These are phyloP conservation scores for Garrulus glandarius DNA, from an alignment of 2,797 vertebrate genomes.

Conservation along the genomic window DNA sequence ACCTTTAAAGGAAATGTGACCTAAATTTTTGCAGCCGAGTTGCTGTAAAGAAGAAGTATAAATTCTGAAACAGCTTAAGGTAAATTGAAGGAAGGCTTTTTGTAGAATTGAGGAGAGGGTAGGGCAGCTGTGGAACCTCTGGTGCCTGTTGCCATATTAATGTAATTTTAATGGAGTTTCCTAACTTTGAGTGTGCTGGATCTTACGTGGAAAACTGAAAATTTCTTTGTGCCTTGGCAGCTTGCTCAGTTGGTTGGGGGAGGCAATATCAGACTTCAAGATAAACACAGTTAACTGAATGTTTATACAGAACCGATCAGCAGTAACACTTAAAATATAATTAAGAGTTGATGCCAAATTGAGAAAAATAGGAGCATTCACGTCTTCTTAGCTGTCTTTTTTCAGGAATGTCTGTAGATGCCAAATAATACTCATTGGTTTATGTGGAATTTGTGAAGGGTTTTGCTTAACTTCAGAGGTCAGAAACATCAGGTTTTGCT, in stretches of 20 bases:
- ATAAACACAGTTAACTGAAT: neutral
- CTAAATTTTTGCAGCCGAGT: conserved; percentile 15
- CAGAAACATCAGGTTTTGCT: neutral
- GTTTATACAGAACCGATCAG: conserved; percentile 13
- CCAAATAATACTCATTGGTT: conserved; percentile 18
- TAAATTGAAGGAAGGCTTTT: neutral
- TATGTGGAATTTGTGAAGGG: neutral
- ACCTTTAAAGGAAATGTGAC: conserved; percentile 25
- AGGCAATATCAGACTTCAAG: neutral
- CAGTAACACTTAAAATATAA: conserved; percentile 16
- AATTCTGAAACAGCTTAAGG: neutral
- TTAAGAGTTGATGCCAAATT: conserved; percentile 12
- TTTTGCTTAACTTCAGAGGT: conserved; percentile 12
- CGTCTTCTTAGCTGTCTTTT: neutral
- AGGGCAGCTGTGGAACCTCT: neutral
- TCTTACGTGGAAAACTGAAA: neutral
- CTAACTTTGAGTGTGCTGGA: neutral
- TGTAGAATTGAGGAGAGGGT: neutral
- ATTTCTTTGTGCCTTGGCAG: neutral
- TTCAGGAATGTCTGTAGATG: conserved; percentile 16
- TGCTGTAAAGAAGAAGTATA: neutral
- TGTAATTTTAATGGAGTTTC: neutral
- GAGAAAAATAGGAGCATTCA: conserved; percentile 50
- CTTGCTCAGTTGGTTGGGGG: neutral
- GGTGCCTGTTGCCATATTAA: neutral